These are phyloP conservation scores for Chloroclystis v-ata DNA, from an alignment of 2,888 invertebrate species.

Conservation along the genomic window DNA sequence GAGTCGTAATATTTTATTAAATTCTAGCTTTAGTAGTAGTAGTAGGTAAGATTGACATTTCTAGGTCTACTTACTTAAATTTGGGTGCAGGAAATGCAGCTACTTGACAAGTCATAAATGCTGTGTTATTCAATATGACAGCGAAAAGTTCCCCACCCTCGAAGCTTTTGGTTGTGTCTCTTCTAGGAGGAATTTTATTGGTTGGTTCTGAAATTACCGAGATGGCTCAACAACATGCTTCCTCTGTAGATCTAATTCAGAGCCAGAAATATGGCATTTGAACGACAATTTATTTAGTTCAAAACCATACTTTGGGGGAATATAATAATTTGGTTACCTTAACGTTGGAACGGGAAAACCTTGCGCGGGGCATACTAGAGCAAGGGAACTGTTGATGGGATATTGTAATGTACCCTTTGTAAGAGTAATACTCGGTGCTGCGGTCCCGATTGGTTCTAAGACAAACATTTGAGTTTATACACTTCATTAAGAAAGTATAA, in stretches of 20 bases:
- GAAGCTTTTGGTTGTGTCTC: conserved; percentile 72
- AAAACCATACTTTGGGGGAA: neutral
- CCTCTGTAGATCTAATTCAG: neutral
- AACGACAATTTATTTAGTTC: too few species aligned
- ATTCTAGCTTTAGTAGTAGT: conserved; percentile 54
- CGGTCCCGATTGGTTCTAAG: conserved; percentile 71
- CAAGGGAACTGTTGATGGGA: conserved; percentile 53
- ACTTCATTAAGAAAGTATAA: neutral
- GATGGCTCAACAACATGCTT: conserved; percentile 36
- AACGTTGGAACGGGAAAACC: conserved; percentile 26
- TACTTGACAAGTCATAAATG: conserved; percentile 82
- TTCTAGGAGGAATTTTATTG: conserved; percentile 81
- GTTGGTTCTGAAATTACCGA: conserved; percentile 81
- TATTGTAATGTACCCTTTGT: conserved; percentile 67
- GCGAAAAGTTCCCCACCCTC: conserved; percentile 81
- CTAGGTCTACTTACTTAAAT: conserved; percentile 80
- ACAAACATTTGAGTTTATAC: conserved; percentile 2
- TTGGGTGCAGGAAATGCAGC: conserved; percentile 83
- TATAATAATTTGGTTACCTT: conserved; percentile 14
- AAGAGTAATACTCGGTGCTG: conserved; percentile 71
- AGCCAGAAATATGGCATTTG: neutral
- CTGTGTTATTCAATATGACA: conserved; percentile 68
- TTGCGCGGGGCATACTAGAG: conserved; percentile 63
- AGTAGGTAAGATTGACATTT: conserved; percentile 37
- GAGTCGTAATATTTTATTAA: conserved; percentile 83